phyloP scores from a whole-genome alignment of 35 echinoderm and acorn worm genomes.

The Amphiura filiformis region DNA sequence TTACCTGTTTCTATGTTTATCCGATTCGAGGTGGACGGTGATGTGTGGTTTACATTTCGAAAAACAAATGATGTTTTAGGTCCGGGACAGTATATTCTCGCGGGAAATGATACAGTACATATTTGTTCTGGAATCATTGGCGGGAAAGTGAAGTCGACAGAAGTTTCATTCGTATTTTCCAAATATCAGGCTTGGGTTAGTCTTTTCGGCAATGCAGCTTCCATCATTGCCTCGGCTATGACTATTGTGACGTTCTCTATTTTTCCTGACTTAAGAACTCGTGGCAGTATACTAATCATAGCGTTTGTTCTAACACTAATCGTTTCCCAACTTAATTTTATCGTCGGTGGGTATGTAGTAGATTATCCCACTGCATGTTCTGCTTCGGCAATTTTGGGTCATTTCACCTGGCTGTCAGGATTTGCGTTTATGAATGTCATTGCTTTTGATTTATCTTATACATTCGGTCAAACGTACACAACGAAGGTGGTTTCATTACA shows the following conservation, averaged over 20 bases:
- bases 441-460: not conserved
- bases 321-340: not conserved
- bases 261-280: not conserved
- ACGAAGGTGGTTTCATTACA: not conserved
- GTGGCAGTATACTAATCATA: not conserved
- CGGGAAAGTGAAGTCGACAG: too few relatives aligned
- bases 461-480: not conserved
- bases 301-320: not conserved
- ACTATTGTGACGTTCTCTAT: conserved; percentile 5
- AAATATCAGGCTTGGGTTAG: not conserved
- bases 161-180: conserved; percentile 1
- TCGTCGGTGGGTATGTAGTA: not conserved
- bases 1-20: too few relatives aligned
- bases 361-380: not conserved
- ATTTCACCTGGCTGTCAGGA: conserved; percentile 5
- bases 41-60: too few relatives aligned
- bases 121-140: too few relatives aligned
- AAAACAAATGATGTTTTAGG: too few relatives aligned
- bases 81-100: too few relatives aligned
- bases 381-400: not conserved
- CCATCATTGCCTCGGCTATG: not conserved
- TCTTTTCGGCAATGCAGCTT: not conserved
- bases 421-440: conserved; percentile 24
- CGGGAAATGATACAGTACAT: too few relatives aligned
- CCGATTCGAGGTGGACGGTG: too few relatives aligned